Evolutionary conservation across 1,140 invertebrate species (phyloP).

Genomic region (Drosophila neocordata): DNA sequence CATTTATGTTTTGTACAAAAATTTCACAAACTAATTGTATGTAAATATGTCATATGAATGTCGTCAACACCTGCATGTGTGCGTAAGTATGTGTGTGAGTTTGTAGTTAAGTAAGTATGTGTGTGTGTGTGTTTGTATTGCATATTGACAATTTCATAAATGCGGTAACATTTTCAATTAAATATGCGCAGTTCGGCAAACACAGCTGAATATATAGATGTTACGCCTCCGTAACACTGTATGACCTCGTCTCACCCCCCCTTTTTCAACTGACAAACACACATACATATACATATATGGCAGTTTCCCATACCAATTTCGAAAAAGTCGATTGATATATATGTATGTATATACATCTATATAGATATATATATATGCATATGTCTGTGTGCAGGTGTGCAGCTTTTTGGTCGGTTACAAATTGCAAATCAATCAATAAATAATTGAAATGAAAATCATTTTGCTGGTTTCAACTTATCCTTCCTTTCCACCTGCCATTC

Average conservation of each 20-base stretch:
- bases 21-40: constrained; percentile 78
- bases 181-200: constrained; percentile 76
- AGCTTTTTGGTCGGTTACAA: constrained; percentile 79
- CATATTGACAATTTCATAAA: constrained; percentile 81
- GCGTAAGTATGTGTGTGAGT: constrained; percentile 14
- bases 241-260: too few relatives aligned
- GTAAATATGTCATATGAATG: constrained; percentile 77
- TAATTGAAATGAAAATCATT: constrained; percentile 81
- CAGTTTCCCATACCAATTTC: constrained; percentile 48
- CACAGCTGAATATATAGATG: constrained; percentile 62
- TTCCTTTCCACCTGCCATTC: constrained; percentile 26
- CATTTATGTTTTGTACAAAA: constrained; percentile 61
- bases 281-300: not conserved
- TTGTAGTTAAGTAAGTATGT: not conserved
- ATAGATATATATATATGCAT: not conserved
- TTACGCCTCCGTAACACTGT: constrained; percentile 14
- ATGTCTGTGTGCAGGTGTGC: constrained; percentile 63
- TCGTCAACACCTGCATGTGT: constrained; percentile 69
- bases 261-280: not conserved
- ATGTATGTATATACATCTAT: constrained; percentile 24
- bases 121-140: constrained; percentile 60
- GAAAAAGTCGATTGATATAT: constrained; percentile 64
- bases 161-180: constrained; percentile 81
- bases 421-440: constrained; percentile 81
- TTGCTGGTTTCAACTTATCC: constrained; percentile 80